Conservation (phyloP, 2,113 vertebrate genomes). For the Brachypteracias leptosomus region DNA sequence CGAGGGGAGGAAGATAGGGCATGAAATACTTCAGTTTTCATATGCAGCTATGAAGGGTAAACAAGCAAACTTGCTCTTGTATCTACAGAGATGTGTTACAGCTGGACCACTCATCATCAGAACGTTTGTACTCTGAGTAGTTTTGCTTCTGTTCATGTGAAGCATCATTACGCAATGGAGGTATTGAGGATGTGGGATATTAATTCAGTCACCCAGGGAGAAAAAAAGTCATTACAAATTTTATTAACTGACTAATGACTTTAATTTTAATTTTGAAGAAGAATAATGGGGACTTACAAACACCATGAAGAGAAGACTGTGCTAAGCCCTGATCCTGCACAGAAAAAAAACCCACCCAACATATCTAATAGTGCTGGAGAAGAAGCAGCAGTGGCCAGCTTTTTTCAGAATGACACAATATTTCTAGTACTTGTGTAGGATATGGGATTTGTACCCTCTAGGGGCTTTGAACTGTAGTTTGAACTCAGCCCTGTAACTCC, state of each 20-base stretch:
- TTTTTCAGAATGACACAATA: not conserved
- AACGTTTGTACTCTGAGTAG: not conserved
- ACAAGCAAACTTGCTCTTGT: not conserved
- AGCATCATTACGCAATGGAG: not conserved
- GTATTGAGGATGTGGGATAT: not conserved
- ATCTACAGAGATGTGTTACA: not conserved
- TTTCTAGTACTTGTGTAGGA: not conserved
- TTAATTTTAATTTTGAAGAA: slow-evolving; percentile 3
- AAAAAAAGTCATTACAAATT: not conserved
- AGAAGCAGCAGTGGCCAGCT: not conserved
- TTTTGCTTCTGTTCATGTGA: not conserved
- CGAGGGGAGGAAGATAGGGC: not conserved
- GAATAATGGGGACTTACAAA: not conserved
- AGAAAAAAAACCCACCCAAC: rapidly evolving
- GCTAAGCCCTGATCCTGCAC: not conserved
- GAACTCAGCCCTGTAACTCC: not conserved
- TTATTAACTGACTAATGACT: not conserved
- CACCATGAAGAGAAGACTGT: not conserved
- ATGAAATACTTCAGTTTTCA: not conserved
- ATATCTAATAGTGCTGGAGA: not conserved
- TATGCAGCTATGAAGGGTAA: not conserved
- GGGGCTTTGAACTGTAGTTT: not conserved
- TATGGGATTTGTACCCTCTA: not conserved
- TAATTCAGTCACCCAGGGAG: not conserved
- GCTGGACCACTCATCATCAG: not conserved